Evolutionary conservation across 1,140 invertebrate species (phyloP).

Genomic region (Chironomus striatipennis): DNA sequence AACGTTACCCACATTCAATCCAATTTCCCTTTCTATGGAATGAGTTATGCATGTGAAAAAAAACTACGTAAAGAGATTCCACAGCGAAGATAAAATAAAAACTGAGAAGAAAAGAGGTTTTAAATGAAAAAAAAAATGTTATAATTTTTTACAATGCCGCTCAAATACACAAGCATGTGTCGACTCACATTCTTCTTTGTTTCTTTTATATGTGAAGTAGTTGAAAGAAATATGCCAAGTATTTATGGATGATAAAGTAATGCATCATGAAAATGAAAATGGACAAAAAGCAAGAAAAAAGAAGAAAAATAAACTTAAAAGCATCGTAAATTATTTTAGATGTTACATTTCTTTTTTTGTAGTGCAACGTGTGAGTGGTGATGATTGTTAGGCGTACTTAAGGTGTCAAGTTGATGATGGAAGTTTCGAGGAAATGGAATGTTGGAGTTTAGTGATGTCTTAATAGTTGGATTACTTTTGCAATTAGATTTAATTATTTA

Average conservation of each 20-base stretch:
- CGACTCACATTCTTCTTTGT: no score
- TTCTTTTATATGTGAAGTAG: no score
- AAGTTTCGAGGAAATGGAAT: no score
- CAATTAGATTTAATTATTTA: no score
- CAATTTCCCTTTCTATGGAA: constrained; percentile 20
- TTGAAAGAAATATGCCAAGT: not conserved
- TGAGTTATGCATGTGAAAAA: not conserved
- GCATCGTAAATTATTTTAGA: no score
- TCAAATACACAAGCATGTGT: not conserved
- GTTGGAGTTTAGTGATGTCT: no score
- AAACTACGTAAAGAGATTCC: not conserved
- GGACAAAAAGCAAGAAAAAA: not conserved
- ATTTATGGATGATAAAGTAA: not conserved
- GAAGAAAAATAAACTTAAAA: not conserved
- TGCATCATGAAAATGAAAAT: not conserved
- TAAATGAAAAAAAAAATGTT: constrained; percentile 14
- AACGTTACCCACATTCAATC: not conserved
- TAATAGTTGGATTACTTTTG: no score
- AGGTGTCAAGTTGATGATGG: no score
- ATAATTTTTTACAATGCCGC: not conserved
- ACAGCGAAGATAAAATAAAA: not conserved
- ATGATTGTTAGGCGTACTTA: no score
- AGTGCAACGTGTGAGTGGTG: no score
- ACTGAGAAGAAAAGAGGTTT: not conserved
- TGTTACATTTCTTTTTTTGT: no score